Evolutionary conservation across 2,113 vertebrate genomes (phyloP).

Genomic region (Pterocles gutturalis): DNA sequence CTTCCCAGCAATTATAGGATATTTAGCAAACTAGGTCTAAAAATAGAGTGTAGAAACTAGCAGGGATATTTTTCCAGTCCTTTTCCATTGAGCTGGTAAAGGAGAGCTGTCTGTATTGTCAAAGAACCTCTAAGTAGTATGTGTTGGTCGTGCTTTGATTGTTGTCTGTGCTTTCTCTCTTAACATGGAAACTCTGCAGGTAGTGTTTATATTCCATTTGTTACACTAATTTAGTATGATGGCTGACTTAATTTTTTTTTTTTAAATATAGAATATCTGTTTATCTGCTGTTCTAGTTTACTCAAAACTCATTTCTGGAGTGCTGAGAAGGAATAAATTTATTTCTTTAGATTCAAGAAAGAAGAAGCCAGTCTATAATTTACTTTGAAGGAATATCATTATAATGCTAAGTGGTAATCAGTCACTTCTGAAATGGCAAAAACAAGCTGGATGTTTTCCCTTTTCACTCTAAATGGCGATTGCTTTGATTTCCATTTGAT

Average conservation of each 20-base stretch:
- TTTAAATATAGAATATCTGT: not conserved
- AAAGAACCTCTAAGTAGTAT: not conserved
- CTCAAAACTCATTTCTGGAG: constrained; percentile 29
- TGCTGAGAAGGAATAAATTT: constrained; percentile 31
- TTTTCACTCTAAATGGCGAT: not conserved
- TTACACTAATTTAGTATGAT: not conserved
- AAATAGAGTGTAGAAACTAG: not conserved
- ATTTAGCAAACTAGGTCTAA: not conserved
- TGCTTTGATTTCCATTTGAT: constrained; percentile 29
- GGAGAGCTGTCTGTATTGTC: not conserved
- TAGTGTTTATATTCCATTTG: not conserved
- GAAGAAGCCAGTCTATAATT: constrained; percentile 58
- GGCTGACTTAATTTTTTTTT: not conserved
- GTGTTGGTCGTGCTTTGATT: not conserved
- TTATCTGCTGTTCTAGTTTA: constrained; percentile 6
- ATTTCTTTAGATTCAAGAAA: constrained; percentile 23
- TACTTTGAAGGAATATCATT: constrained; percentile 59
- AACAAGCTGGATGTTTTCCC: constrained; percentile 28
- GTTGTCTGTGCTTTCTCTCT: not conserved
- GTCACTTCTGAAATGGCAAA: constrained; percentile 47
- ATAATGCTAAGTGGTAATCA: constrained; percentile 46
- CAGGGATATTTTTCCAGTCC: not conserved
- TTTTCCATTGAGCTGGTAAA: not conserved
- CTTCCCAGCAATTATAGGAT: not conserved
- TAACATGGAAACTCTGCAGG: not conserved